Evolutionary conservation across 2,888 invertebrate species (phyloP).

Genomic region (Drosophila cyrtoloma): DNA sequence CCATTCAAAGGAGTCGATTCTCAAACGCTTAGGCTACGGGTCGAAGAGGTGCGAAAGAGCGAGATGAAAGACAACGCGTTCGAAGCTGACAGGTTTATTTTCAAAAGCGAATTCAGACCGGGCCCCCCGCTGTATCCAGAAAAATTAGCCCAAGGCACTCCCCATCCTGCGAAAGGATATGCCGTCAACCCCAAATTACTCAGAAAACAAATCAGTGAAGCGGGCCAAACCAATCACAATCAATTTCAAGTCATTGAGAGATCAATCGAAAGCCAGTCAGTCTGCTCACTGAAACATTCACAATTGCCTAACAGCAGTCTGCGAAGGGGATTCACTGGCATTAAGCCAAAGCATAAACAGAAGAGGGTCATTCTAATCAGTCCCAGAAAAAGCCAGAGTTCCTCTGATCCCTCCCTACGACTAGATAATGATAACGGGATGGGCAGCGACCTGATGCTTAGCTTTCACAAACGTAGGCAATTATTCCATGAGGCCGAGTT

Average conservation of each 20-base stretch:
- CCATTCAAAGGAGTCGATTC: constrained; percentile 30
- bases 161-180: constrained; percentile 20
- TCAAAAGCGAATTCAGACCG: not conserved
- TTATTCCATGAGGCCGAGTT: constrained; percentile 39
- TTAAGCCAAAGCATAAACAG: fast-evolving
- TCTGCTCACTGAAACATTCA: too few species aligned
- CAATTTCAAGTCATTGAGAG: not conserved
- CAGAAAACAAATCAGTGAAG: not conserved
- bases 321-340: too few species aligned
- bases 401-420: not conserved
- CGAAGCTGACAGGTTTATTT: not conserved
- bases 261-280: too few species aligned
- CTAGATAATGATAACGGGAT: not conserved
- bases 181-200: constrained; percentile 15
- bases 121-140: not conserved
- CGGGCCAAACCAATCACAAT: not conserved
- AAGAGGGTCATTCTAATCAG: constrained; percentile 7
- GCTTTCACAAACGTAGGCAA: constrained; percentile 24
- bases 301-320: not conserved
- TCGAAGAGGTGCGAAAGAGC: constrained; percentile 7
- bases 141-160: constrained; percentile 7
- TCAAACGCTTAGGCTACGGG: constrained; percentile 27
- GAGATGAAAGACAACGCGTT: too few species aligned
- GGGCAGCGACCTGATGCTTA: not conserved
- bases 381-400: not conserved